Conservation (phyloP, 2,797 vertebrate species). For the Brotula barbata region DNA sequence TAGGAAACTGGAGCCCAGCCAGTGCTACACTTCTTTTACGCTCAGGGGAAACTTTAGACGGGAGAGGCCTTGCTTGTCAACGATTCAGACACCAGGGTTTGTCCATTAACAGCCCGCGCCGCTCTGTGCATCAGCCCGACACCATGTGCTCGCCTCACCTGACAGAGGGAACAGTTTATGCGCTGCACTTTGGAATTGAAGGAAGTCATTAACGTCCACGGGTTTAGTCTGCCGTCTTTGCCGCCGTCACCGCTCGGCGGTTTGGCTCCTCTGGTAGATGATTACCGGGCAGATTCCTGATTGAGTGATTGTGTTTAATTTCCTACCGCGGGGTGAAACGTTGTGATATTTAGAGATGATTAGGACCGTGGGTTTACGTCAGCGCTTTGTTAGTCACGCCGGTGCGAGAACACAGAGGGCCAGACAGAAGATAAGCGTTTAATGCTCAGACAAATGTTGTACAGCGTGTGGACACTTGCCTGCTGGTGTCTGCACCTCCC, state of each 20-base stretch:
- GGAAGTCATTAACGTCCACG: not conserved
- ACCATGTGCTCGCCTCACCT: conserved; percentile 6
- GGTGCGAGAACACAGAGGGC: conserved; percentile 71
- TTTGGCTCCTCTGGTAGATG: not conserved
- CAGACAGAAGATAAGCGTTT: conserved; percentile 80
- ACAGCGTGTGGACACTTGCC: conserved; percentile 71
- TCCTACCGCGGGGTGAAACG: conserved; percentile 52
- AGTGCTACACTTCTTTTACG: conserved; percentile 71
- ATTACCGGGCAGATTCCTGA: conserved; percentile 23
- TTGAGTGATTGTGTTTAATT: conserved; percentile 51
- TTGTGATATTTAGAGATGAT: conserved; percentile 52
- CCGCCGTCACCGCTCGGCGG: not conserved
- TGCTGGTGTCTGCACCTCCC: conserved; percentile 66
- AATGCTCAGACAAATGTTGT: conserved; percentile 78
- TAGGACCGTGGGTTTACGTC: conserved; percentile 69
- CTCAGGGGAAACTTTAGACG: conserved; percentile 70
- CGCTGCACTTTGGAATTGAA: conserved; percentile 23
- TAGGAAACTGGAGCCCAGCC: conserved; percentile 73
- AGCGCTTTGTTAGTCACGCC: conserved; percentile 71
- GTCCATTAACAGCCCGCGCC: conserved; percentile 47
- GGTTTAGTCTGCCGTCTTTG: not conserved
- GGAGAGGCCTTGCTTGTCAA: conserved; percentile 60
- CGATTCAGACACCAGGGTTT: conserved; percentile 59
- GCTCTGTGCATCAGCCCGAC: conserved; percentile 31
- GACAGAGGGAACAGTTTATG: conserved; percentile 19